Evolutionary conservation across 2,888 invertebrate species (phyloP), one percentile per base, ranked within the genome.

Genomic region (Bimastos eiseni): DNA sequence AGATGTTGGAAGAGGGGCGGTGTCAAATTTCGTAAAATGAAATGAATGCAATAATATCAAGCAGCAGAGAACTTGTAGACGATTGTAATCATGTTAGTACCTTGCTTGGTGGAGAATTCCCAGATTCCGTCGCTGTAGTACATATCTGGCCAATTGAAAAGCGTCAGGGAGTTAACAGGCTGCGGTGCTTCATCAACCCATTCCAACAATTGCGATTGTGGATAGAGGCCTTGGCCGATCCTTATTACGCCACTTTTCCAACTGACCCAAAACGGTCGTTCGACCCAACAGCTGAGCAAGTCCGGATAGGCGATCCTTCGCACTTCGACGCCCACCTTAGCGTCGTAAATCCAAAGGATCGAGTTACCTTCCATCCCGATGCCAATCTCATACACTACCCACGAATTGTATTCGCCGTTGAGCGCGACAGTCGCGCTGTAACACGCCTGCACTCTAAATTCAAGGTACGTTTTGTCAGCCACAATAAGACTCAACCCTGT

Each of bases 231-330:
- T 37, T 84, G 30, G 13, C 91, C 91, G 36, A 91, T 49, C 33
- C 41, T 70, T 44, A 91, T 90, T 30, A 33, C 33, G 30, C 83
- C 89, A 37, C 89, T 90, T 33, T 89, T 49, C 90, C 90, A 91
- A 36, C 37, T 37, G 49, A 91, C 38, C 91, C 91, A 91, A 83
- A 90, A 91, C 38, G 89, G n/a, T n/a, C 91, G 70, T n/a, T 49
- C 37, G 38, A 89, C 83, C 70, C 88, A 36, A 33, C 91, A 90
- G 90, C 41, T 84, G 33, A 91, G 88, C 33, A 91, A 8, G 33
- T 55, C 89, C 34, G 88, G 70, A 36, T 83, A 44, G n/a, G n/a
- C 30, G 6, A 41, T 36, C 33, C 38, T 37, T 30, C 37, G 86
- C 11, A 90, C 55, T 19, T 88, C 33, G 24, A 24, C 6, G 33